phyloP scores from a whole-genome alignment of 1,140 invertebrate species.

The Drosophila serrata region DNA sequence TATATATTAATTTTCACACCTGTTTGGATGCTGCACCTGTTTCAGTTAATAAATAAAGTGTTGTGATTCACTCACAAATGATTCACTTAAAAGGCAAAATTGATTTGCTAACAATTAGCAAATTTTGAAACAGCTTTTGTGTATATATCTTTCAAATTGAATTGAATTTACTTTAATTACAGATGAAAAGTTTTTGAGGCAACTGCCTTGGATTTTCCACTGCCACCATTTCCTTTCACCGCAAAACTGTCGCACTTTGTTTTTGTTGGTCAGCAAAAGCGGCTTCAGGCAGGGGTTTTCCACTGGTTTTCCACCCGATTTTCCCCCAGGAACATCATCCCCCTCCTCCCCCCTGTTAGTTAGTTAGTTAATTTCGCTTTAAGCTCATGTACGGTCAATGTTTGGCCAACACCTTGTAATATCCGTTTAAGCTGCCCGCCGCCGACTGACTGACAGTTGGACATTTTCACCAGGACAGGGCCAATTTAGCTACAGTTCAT shows the following conservation, averaged over 20 bases:
- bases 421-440: constrained; percentile 75
- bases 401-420: constrained; percentile 84
- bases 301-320: not conserved
- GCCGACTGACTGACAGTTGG: constrained; percentile 69
- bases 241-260: constrained; percentile 18
- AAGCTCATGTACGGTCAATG: constrained; percentile 84
- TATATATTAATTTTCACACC: not conserved
- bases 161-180: not conserved
- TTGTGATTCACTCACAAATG: not conserved
- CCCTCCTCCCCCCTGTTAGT: constrained; percentile 27
- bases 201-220: no score
- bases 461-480: constrained; percentile 50
- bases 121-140: not conserved
- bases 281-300: constrained; percentile 12
- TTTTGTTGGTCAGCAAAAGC: constrained; percentile 49
- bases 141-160: not conserved
- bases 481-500: constrained; percentile 81
- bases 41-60: not conserved
- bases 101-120: no score
- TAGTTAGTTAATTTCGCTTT: constrained; percentile 77
- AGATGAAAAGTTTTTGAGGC: not conserved
- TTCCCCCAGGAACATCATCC: not conserved
- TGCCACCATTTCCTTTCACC: not conserved
- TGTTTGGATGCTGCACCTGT: not conserved
- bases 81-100: not conserved